Conservation (phyloP, 2,797 vertebrate genomes). For the Pseudomugil gertrudae region DNA sequence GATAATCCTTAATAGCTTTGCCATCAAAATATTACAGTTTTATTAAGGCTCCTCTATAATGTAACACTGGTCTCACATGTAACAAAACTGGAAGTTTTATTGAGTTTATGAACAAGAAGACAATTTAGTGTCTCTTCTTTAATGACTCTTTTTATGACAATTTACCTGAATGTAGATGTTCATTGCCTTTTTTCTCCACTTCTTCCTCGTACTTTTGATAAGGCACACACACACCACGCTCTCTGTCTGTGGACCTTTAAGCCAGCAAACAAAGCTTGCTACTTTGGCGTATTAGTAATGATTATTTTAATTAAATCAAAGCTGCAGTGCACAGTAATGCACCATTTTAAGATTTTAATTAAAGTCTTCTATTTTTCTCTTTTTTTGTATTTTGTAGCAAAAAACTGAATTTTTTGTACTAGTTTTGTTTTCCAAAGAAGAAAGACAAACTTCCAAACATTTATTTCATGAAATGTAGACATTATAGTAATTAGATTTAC, state of each 20-base stretch:
- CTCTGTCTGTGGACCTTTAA: not conserved
- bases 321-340: too few species aligned
- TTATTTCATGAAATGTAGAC: too few species aligned
- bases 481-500: too few species aligned
- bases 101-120: not conserved
- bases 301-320: not conserved
- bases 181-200: not conserved
- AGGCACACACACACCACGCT: not conserved
- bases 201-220: not conserved
- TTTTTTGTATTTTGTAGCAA: too few species aligned
- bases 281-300: not conserved
- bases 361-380: too few species aligned
- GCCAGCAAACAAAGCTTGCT: not conserved
- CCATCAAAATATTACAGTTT: conserved; percentile 27
- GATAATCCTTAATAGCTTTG: conserved; percentile 44
- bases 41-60: conserved; percentile 37
- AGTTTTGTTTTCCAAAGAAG: too few species aligned
- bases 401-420: not conserved
- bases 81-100: not conserved
- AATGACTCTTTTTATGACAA: not conserved
- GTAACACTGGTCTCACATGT: conserved; percentile 25
- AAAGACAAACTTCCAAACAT: too few species aligned
- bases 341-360: too few species aligned
- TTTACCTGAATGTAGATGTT: not conserved
- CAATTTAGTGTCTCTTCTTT: not conserved